Conservation (phyloP, 2,113 vertebrate species). For the Empidonax alnorum region DNA sequence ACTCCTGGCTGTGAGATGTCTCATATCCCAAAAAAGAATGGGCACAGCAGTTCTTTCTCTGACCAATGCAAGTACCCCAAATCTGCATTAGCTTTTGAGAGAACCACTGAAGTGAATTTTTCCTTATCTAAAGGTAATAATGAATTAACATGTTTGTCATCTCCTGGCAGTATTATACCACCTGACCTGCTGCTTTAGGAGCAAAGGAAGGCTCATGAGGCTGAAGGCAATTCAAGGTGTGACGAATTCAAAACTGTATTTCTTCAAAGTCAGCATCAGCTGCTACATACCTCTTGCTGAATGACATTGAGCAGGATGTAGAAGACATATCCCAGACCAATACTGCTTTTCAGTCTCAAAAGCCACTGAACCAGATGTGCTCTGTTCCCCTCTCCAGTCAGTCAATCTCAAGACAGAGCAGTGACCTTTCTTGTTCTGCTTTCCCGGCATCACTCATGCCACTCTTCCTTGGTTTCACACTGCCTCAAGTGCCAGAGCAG, state of each 20-base stretch:
- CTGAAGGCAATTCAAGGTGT: neutral
- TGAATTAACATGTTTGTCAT: neutral
- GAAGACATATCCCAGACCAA: neutral
- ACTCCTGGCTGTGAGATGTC: neutral
- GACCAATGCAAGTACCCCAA: neutral
- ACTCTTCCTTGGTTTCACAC: neutral
- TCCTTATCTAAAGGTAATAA: neutral
- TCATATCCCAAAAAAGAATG: neutral
- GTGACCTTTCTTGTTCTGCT: neutral
- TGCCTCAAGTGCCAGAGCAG: neutral
- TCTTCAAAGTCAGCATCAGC: neutral
- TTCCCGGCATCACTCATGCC: neutral
- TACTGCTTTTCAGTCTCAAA: neutral
- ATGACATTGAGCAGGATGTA: neutral
- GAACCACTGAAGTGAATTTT: neutral
- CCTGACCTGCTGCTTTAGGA: neutral
- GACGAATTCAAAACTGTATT: neutral
- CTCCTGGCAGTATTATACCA: neutral
- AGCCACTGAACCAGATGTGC: neutral
- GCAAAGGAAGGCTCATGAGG: neutral
- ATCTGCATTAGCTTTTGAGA: neutral
- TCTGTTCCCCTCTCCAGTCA: neutral
- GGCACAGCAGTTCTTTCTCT: neutral
- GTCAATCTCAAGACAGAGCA: neutral
- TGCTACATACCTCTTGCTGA: neutral